These are phyloP conservation scores for Phasia obesa DNA, from an alignment of 2,888 invertebrate genomes.

Conservation along the genomic window DNA sequence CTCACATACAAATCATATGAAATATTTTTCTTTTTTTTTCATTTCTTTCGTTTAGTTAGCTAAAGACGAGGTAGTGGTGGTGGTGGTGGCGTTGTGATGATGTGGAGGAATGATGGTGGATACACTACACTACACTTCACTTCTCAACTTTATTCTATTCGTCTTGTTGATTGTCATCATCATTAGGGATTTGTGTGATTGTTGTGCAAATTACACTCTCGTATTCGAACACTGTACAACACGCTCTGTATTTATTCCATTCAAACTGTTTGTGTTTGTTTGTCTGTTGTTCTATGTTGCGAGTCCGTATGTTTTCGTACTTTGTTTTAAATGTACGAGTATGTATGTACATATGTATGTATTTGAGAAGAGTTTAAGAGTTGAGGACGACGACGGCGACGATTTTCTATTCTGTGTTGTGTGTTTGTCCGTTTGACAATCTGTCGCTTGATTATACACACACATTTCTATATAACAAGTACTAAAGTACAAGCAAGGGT, in stretches of 20 bases:
- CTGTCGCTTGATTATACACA: constrained; percentile 39
- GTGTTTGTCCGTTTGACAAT: constrained; percentile 13
- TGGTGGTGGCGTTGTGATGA: neutral
- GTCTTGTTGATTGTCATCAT: constrained; percentile 25
- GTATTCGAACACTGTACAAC: constrained; percentile 47
- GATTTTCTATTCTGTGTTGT: constrained; percentile 49
- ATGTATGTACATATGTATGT: no score
- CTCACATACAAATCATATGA: constrained; percentile 4
- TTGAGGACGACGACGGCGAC: constrained; percentile 14
- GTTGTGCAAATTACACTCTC: constrained; percentile 39
- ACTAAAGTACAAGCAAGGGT: constrained; percentile 20
- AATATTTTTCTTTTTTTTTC: constrained; percentile 26
- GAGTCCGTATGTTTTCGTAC: constrained; percentile 27
- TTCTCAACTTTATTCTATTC: constrained; percentile 20
- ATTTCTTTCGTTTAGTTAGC: constrained; percentile 48
- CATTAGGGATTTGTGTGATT: constrained; percentile 48
- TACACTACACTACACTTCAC: constrained; percentile 16
- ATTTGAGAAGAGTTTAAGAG: constrained; percentile 51
- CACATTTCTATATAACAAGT: constrained; percentile 24
- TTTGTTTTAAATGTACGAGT: constrained; percentile 57
- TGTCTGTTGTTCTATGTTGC: constrained; percentile 36
- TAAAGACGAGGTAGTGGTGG: constrained; percentile 27
- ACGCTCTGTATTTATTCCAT: constrained; percentile 29
- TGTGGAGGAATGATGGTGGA: constrained; percentile 28
- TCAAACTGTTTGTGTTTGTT: constrained; percentile 51